Evolutionary conservation across 2,113 vertebrate species (phyloP).

Genomic region (Myiozetetes cayanensis): DNA sequence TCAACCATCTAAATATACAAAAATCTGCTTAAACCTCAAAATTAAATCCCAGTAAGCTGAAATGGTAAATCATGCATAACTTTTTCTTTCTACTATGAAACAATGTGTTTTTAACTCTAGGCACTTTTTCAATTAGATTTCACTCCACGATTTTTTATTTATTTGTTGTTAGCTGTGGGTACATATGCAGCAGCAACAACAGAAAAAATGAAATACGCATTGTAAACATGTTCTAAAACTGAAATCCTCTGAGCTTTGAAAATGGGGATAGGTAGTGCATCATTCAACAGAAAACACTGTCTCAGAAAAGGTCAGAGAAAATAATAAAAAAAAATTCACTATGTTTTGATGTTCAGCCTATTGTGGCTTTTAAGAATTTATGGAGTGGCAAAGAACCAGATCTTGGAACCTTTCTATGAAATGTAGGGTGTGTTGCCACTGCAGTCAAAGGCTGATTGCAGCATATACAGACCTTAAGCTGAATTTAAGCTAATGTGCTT

Average conservation of each 20-base stretch:
- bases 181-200: not conserved
- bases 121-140: constrained; percentile 34
- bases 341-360: not conserved
- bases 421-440: not conserved
- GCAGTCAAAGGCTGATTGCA: not conserved
- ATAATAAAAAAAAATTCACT: not conserved
- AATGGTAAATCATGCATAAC: not conserved
- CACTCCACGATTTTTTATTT: constrained; percentile 25
- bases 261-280: not conserved
- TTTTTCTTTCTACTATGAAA: not conserved
- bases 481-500: not conserved
- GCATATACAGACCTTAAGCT: not conserved
- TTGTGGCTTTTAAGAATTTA: not conserved
- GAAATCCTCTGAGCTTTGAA: not conserved
- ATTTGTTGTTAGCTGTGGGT: not conserved
- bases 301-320: not conserved
- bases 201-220: not conserved
- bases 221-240: constrained; percentile 8
- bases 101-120: constrained; percentile 10
- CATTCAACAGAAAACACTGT: not conserved
- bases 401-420: not conserved
- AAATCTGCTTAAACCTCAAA: not conserved
- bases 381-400: not conserved
- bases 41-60: constrained; percentile 3
- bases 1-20: not conserved